Base-by-base conservation (phyloP, 1,140 invertebrate species). In the Aplysia californica region DNA sequence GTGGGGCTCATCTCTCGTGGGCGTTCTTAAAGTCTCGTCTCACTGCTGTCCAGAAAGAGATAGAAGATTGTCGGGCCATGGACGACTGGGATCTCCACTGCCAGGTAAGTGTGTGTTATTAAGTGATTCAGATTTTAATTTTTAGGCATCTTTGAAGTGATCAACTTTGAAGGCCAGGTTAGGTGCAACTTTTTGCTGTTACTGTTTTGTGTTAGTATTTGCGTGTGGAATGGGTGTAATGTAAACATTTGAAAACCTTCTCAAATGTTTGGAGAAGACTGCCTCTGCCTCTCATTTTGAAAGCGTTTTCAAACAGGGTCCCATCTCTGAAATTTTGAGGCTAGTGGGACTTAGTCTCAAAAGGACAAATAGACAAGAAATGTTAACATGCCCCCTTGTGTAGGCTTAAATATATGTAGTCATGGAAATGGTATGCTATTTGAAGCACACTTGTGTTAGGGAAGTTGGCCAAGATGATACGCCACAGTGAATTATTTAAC, bases 1-100 rank as follows among this genome's bases (percentile, higher is more conserved):
- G 94, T 86, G 99, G 98, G 88, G 92, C 98, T 66, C 82, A 91
- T 50, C 86, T 91, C 39, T 93, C 97, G 76, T 97, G 95, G 93
- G 79, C 89, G 0, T 92, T 93, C 41, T 85, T 98, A 21, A 90
- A 92, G 75, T 87, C 89, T 26, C 93, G 93, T 83, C 89, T 96
- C 61, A 55, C 86, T 36, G 92, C 92, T 72, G 96, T 97, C 3
- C 91, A 94, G 87, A 91, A 92, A 79, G 96, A 98, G 91, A 94
- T 98, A 61, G 85, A 64, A 6, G 89, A 91, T 68, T 87, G 84
- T 79, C 50, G 39, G 20, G 83, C 82, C 23, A 87, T 87, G 84
- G 84, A 86, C 0, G 84, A 80, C 0, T 90, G 86, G 87, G 20
- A 81, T 33, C 35, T 81, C 29, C 87, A 87, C 31, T 90, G 89